These are phyloP conservation scores for Drosophila tripunctata DNA, from an alignment of 2,888 invertebrate genomes.

Conservation along the genomic window DNA sequence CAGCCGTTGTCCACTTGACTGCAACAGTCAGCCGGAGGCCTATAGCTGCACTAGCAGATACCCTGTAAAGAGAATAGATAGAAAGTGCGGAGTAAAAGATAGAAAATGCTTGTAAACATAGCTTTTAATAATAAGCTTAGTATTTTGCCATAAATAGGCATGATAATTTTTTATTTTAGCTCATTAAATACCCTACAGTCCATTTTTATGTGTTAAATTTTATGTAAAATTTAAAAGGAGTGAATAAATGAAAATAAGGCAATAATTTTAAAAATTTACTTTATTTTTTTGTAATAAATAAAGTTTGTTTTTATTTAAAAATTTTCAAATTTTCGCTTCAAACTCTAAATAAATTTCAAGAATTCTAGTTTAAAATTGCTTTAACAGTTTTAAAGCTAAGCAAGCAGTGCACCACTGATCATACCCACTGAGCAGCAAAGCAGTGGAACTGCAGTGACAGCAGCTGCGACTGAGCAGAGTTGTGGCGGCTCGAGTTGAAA, in stretches of 20 bases:
- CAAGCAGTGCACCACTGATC: background rate
- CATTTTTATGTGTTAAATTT: background rate
- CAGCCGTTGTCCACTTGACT: conserved; percentile 71
- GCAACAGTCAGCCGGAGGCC: conserved; percentile 20
- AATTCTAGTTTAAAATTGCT: too few species aligned
- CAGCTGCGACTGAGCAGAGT: conserved; percentile 4
- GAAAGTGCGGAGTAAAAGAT: background rate
- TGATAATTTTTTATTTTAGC: background rate
- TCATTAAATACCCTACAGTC: background rate
- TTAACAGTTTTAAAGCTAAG: too few species aligned
- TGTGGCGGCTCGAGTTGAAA: conserved; percentile 54
- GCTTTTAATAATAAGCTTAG: too few species aligned
- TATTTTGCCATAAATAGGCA: too few species aligned
- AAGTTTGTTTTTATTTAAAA: too few species aligned
- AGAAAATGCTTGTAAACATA: background rate
- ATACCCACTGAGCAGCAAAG: conserved; percentile 9
- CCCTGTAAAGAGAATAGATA: conserved; percentile 4
- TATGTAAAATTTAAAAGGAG: background rate
- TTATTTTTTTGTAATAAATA: too few species aligned
- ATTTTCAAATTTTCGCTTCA: background rate
- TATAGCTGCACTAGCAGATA: conserved; percentile 1
- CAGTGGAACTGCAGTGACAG: conserved; percentile 6
- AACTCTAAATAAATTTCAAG: too few species aligned
- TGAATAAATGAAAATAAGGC: too few species aligned
- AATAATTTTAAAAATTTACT: background rate